phyloP scores from a whole-genome alignment of 2,113 vertebrate species.

The Alaudala cheleensis region DNA sequence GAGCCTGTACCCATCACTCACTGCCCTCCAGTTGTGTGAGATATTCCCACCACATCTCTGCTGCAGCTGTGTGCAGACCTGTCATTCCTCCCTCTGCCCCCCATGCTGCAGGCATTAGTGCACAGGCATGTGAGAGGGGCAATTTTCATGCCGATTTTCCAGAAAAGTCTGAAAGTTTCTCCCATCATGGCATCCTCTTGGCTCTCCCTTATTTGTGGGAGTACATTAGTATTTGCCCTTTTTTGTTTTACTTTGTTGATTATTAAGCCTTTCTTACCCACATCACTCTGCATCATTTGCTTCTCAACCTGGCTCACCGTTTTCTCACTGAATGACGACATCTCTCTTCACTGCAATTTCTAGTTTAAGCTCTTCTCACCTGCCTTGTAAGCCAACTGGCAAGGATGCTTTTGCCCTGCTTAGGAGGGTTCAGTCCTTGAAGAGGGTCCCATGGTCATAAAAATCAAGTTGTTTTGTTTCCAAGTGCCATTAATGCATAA shows the following conservation, averaged over 20 bases:
- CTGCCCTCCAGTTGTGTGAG: background rate
- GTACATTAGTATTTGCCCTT: background rate
- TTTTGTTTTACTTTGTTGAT: background rate
- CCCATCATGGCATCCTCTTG: background rate
- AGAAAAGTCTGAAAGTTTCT: background rate
- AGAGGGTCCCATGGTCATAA: background rate
- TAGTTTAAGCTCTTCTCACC: background rate
- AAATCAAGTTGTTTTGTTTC: background rate
- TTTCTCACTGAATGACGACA: background rate
- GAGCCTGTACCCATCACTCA: background rate
- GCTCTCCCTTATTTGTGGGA: background rate
- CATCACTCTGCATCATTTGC: background rate
- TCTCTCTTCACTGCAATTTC: background rate
- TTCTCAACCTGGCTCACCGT: background rate
- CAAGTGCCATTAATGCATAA: background rate
- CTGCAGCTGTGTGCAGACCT: background rate
- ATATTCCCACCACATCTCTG: background rate
- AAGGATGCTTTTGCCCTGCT: background rate
- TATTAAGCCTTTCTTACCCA: background rate
- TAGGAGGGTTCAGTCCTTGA: background rate
- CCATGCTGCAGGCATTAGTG: background rate
- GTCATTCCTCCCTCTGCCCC: background rate
- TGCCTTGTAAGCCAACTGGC: rapidly evolving
- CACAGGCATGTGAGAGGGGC: background rate
- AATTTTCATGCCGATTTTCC: background rate